Evolutionary conservation across 2,797 vertebrate genomes (phyloP), one percentile per base, ranked within the genome.

Genomic region (Petrocephalus schoutedeni): DNA sequence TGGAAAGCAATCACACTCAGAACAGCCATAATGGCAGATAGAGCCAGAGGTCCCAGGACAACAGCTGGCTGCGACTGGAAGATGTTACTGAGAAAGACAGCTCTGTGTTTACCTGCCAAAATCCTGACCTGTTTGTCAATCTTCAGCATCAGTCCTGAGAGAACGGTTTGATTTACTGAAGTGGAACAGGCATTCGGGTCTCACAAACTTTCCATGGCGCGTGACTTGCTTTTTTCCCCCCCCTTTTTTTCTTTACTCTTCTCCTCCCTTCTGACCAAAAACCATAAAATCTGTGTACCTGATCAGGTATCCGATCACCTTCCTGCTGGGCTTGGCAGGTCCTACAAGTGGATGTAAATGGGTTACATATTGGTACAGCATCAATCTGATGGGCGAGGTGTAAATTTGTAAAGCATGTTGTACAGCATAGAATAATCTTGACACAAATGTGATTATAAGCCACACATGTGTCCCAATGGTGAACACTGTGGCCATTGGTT

Each of bases 1-100:
- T 10, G 77, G 87, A 83, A 87, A 87, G 56, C 32, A 56, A 59
- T 87, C 56, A 41, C 74, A 82, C 41, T 45, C 36, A 87, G 80
- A 87, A 49, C 87, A 82, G 56, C 87, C 77, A 53, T 49, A 51
- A 59, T 21, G 41, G 32, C 53, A 51, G 67, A 57, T 9, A 87
- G 53, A 77, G 36, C 36, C 71, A 83, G 77, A 53, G 67, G 54
- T 59, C 49, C 86, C 54, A 32, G 67, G 67, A 56, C 82, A 87
- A 87, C 53, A 36, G 53, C 67, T 87, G 51, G 32, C 64, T n/a
- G 45, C 16, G 5, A 49, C 19, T 59, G 53, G 54, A 85, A 57
- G 53, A 41, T 85, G 71, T 45, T 77, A 58, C 56, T 14, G 74
- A 41, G 14, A 45, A 21, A 16, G 14, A 4, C n/a, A 49, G 86